Base-by-base conservation (phyloP, 2,113 vertebrate species). In the Pachycephala philippinensis region DNA sequence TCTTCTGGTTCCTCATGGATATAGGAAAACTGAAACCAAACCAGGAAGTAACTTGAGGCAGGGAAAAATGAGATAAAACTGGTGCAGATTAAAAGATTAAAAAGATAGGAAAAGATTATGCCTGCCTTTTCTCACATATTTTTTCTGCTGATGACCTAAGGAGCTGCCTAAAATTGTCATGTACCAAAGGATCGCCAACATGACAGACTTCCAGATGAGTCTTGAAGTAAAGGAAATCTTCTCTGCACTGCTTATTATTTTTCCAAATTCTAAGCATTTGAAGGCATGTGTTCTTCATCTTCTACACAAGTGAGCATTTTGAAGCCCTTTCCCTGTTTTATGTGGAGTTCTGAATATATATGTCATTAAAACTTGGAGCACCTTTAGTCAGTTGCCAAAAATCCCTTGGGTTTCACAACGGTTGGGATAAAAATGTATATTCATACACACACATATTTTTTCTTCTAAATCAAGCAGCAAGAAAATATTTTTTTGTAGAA, bases 401-500 rank as follows among this genome's bases (percentile, higher is more conserved):
- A 52, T n/a, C 18, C 39, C 11, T 40, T 59, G 21, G 9, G 65
- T 84, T 93, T 87, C 61, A 69, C 22, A 64, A n/a, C 6, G 56
- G 9, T 23, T 64, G 10, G 16, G 11, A 72, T 79, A 39, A 87
- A 87, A 79, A 44, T 6, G 0, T 42, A 8, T 69, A 33, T 52
- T 22, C 5, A 47, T 28, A 27, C 0, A 1, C 4, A 45, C 2
- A 30, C 1, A 6, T 33, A 8, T 44, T 26, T 45, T 61, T n/a
- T 91, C 15, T 50, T 66, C 47, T 9, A 70, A 8, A 77, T 78
- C 22, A 84, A 84, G 6, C 13, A 70, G 18, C 63, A 75, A 66
- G 33, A 80, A 70, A 70, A 56, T 28, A 15, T 84, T 61, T 52
- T 59, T 28, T 52, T 4, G 4, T 59, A 50, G 42, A 15, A 56